These are phyloP conservation scores for Margarornis squamiger DNA, from an alignment of 2,797 vertebrate species.

Conservation along the genomic window DNA sequence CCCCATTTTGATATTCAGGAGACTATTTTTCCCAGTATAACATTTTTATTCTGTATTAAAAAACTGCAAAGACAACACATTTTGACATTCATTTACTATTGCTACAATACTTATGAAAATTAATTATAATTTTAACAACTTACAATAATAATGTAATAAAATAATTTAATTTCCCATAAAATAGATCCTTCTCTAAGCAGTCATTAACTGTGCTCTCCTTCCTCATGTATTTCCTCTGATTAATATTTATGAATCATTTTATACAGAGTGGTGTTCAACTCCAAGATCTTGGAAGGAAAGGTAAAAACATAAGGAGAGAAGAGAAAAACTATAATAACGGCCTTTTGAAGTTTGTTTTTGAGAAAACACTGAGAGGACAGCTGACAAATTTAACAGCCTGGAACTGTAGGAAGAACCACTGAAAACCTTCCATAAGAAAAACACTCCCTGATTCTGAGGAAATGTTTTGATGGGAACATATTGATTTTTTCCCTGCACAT, in stretches of 20 bases:
- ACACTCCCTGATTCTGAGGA: not conserved
- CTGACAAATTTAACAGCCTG: not conserved
- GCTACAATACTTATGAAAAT: constrained; percentile 34
- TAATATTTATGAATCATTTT: constrained; percentile 51
- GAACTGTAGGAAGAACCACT: not conserved
- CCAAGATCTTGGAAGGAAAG: not conserved
- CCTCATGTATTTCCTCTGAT: not conserved
- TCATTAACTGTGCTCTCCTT: constrained; percentile 9
- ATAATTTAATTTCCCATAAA: constrained; percentile 15
- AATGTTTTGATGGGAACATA: not conserved
- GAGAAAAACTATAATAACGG: not conserved
- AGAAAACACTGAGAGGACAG: not conserved
- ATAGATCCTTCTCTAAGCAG: not conserved
- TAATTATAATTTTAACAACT: constrained; percentile 40
- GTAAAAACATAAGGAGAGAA: not conserved
- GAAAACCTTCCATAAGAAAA: not conserved
- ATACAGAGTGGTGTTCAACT: not conserved
- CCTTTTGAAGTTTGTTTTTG: not conserved
- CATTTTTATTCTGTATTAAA: constrained; percentile 21
- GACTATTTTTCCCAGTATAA: not conserved
- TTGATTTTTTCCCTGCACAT: not conserved
- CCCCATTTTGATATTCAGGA: not conserved
- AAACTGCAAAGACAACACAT: constrained; percentile 33
- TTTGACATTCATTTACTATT: constrained; percentile 45
- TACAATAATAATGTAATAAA: constrained; percentile 31